Evolutionary conservation across 35 echinoderm and acorn worm species (phyloP), one percentile per base, ranked within the genome.

Genomic region (Diadema setosum): DNA sequence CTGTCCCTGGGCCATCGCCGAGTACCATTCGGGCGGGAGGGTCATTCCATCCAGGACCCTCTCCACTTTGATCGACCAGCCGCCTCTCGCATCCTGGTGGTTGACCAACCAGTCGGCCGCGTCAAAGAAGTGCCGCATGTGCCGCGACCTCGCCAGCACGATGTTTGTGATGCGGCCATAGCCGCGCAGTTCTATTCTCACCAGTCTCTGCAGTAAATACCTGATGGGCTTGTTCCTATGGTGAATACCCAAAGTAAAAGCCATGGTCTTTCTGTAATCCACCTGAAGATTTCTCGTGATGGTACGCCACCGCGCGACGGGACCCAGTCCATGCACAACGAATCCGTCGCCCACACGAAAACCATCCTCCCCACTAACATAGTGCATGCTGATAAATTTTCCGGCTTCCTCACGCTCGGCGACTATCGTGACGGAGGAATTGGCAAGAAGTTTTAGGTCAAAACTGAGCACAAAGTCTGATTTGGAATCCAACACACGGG

Each of bases 1-100:
- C 74, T 97, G 94, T 25, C 94, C 94, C 82, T 97, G 94, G 20
- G 90, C 94, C 94, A 97, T 97, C 33, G 94, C 81, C 1, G 94
- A 97, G 46, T 97, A 97, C 94, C 94, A 97, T 17, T 86, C 90
- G 16, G 94, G 85, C 31, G 82, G 81, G 26, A 97, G 42, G 5
- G 83, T 39, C 90, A 97, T 90, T 6, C 87, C 82, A 26, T 88
- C 86, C 1, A 97, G 70, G 24, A 65, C 67, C 16, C 94, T 82
- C 15, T 84, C 91, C 0, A 90, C 90, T 56, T 84, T 73, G 45
- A 97, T 92, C 33, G 94, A 90, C 94, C 94, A 97, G 44, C 94
- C 94, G 5, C 94, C 94, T 55, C 63, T 84, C 41, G 49, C 39
- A 48, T 97, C 94, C 70, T 97, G 94, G 84, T 97, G 86, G 6